A percentile compares a stretch with the other conserved stretches of the same genome.
phyloP scores from a whole-genome alignment of 2,797 vertebrate genomes.

The Schizopygopsis malacanthus region DNA sequence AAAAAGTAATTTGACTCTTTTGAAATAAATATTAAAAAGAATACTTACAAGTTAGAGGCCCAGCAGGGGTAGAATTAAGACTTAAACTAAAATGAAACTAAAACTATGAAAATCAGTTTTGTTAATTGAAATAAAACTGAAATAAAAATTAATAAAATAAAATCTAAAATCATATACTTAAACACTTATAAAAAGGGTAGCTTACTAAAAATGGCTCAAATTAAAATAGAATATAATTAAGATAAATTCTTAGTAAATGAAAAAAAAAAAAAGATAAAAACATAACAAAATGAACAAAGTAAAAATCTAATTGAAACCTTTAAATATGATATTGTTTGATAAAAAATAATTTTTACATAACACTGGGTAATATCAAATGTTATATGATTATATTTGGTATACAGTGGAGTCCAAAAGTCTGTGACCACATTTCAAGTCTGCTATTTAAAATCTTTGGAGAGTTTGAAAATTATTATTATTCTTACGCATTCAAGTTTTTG shows the following conservation, averaged over 20 bases:
- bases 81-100: too few relatives aligned
- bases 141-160: neutral
- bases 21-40: too few relatives aligned
- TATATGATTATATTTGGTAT: neutral
- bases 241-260: neutral
- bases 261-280: too few relatives aligned
- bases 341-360: neutral
- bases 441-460: neutral
- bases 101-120: neutral
- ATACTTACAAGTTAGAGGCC: too few relatives aligned
- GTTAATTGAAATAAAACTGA: too few relatives aligned
- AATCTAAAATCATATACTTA: neutral
- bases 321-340: neutral
- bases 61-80: too few relatives aligned
- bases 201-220: too few relatives aligned
- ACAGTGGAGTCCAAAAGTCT: neutral
- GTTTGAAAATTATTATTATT: neutral
- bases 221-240: neutral
- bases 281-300: neutral
- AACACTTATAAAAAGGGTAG: neutral
- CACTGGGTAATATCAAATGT: neutral
- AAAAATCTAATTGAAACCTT: neutral
- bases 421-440: neutral
- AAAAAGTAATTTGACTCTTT: too few relatives aligned
- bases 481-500: neutral